Evolutionary conservation across 1,140 invertebrate genomes (phyloP), one percentile per base, ranked within the genome.

Genomic region (Gryllus bimaculatus): DNA sequence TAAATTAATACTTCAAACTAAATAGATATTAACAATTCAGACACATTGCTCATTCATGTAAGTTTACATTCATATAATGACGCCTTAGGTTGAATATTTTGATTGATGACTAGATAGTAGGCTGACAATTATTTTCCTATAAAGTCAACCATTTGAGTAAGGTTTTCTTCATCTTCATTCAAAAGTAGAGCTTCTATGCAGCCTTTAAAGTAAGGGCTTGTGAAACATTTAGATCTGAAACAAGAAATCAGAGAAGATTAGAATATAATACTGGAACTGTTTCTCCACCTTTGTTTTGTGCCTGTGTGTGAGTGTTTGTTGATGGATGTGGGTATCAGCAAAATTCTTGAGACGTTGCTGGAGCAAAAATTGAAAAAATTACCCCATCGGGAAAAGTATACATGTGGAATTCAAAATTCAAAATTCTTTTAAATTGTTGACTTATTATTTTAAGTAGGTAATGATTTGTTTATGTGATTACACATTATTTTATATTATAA

Each of bases 161-260:
- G 87, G 82, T 89, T 87, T 82, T 88, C 86, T 83, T 88, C 86
- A 83, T 90, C 89, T 81, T 90, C 88, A 80, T 87, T 86, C 81
- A 90, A 85, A 80, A 90, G 85, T 81, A 92, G 84, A 77, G 88
- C 88, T 84, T 90, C 87, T 82, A 90, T 85, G 83, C 91, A 92
- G 83, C 88, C 87, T 81, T 89, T 89, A 84, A 92, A 92, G 84
- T 90, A 91, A 83, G 86, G 84, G 84, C 87, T 90, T 81, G 86
- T 87, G 85, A 90, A 91, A 86, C 90, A 91, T 80, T 89, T 85
- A 82, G 88, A 87, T 85, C 89, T 90, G 84, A 81, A 77, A 47
- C 6, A 48, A 77, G 10, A 66, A 66, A 66, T 66, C 54, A 49
- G 8, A 1, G 7, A 74, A 78, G 26, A 39, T 39, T 39, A 39